Evolutionary conservation across 2,888 invertebrate species (phyloP).

Genomic region (Lamellibrachia columna): DNA sequence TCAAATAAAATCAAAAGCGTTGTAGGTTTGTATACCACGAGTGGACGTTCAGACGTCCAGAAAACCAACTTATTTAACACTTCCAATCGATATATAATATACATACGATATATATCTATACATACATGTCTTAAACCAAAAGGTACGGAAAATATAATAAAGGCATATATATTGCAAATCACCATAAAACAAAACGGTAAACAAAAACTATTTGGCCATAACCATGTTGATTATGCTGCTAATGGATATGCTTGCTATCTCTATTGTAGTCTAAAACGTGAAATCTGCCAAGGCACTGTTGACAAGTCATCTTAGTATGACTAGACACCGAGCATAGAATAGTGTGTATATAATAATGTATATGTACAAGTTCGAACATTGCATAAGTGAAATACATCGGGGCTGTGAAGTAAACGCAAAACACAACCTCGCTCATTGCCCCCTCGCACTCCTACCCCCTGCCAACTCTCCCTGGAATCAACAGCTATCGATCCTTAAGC

Average conservation of each 20-base stretch:
- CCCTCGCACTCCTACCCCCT: neutral
- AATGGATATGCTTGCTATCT: neutral
- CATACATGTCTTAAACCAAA: slow-evolving; percentile 11
- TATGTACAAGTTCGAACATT: neutral
- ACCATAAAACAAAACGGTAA: slow-evolving; percentile 16
- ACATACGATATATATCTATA: slow-evolving; percentile 6
- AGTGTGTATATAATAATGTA: slow-evolving; percentile 16
- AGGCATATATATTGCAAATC: neutral
- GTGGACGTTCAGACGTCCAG: neutral
- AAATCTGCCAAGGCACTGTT: slow-evolving; percentile 30
- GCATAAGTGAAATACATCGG: slow-evolving; percentile 9
- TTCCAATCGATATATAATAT: slow-evolving; percentile 6
- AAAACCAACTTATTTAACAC: slow-evolving; percentile 3
- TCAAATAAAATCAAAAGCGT: neutral
- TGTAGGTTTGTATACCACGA: neutral
- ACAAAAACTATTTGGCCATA: slow-evolving; percentile 11
- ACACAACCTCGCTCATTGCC: slow-evolving; percentile 13
- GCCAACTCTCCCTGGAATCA: neutral
- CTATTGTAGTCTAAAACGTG: slow-evolving; percentile 16
- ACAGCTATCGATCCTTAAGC: slow-evolving; percentile 11
- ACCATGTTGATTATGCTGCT: slow-evolving; percentile 7
- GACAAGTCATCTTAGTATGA: slow-evolving; percentile 30
- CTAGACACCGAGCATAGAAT: slow-evolving; percentile 36
- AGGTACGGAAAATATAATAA: slow-evolving; percentile 6
- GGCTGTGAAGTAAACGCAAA: slow-evolving; percentile 12